A percentile compares a stretch with the other conserved stretches of the same genome.
These are phyloP conservation scores for Chamaetylas fuelleborni DNA, from an alignment of 2,113 vertebrate genomes.

Conservation along the genomic window DNA sequence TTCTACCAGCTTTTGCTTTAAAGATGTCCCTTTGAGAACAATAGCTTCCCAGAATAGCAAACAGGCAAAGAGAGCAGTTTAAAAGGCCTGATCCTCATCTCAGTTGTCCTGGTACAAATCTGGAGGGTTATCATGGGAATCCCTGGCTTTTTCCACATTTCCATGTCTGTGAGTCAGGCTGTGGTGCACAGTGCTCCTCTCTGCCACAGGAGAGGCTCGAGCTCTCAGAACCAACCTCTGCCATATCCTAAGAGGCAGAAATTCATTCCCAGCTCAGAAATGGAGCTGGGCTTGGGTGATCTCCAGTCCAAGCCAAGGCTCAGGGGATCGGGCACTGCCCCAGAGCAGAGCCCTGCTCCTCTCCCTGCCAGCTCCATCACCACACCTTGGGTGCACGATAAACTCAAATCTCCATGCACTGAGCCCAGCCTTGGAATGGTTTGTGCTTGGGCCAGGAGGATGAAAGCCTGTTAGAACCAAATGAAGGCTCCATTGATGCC, in stretches of 20 bases:
- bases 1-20: slow-evolving; percentile 59
- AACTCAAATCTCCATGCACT: neutral
- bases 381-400: neutral
- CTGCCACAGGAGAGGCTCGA: neutral
- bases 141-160: neutral
- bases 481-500: slow-evolving; percentile 11
- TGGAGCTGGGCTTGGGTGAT: neutral
- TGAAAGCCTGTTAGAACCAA: slow-evolving; percentile 35
- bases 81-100: slow-evolving; percentile 22
- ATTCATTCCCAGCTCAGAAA: neutral
- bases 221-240: neutral
- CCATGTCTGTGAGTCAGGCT: neutral
- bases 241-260: fast-evolving
- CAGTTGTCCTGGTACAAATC: neutral
- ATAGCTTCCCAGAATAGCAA: slow-evolving; percentile 61
- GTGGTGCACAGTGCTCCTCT: neutral
- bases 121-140: neutral
- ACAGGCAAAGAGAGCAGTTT: slow-evolving; percentile 41
- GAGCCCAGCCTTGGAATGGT: neutral
- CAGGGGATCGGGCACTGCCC: neutral
- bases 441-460: slow-evolving; percentile 42
- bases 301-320: neutral
- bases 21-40: slow-evolving; percentile 66
- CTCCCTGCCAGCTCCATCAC: neutral
- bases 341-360: neutral